Evolutionary conservation across 1,140 invertebrate species (phyloP), one percentile per base, ranked within the genome.

Genomic region (Bombus balteatus): DNA sequence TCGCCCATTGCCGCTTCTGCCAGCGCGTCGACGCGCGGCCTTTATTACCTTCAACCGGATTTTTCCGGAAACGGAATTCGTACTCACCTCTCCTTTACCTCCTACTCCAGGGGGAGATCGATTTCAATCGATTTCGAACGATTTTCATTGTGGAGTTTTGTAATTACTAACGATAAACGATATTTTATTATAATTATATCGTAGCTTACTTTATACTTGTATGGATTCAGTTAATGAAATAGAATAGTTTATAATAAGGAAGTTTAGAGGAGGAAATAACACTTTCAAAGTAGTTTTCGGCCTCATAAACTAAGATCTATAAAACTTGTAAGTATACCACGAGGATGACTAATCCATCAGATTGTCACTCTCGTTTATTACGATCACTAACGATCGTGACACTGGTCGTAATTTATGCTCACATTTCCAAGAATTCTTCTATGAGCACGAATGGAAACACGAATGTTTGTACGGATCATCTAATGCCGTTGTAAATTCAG

Each of bases 1-100:
- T 84, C 92, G 80, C 90, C 89, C 89, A 89, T 91, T 91, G 87
- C 89, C 85, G 90, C 83, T 87, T 83, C 88, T 90, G 87, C 68
- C 79, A 81, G 77, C 86, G 84, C 81, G 34, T 81, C 85, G 79
- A 80, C 83, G 85, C 86, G 81, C 83, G 32, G 75, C 68, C 79
- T 84, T 85, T 89, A 87, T 89, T 89, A 83, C 83, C 91, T 89
- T 83, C 77, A 47, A 68, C 53, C 75, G 62, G 72, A 47, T 80
- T 80, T 90, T 90, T 43, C 77, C 83, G 83, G 43, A 76, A 59
- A 89, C 81, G 43, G 37, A 75, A 74, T 74, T 81, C 79, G 71
- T 39, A 43, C 5, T 37, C 66, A n/a, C 65, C n/a, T 6, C 18
- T 6, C 32, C 22, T 2, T 25, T 3, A 10, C 25, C 37, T 70